Conservation (phyloP, 2,797 vertebrate genomes). For the Ispidina picta region DNA sequence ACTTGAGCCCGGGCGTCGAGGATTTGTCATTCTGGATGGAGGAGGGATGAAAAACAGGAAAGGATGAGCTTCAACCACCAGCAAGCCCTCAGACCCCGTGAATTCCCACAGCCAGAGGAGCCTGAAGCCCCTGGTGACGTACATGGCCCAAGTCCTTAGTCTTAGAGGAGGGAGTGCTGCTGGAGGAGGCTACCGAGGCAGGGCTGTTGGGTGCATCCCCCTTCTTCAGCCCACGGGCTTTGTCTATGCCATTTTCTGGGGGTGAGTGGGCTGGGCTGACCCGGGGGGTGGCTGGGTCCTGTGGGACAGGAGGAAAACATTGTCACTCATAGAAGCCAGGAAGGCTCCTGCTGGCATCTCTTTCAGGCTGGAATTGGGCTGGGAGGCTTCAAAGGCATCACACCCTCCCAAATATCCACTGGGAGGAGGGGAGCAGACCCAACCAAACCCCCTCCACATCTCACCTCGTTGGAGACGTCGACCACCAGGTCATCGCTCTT, state of each 20-base stretch:
- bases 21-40: conserved; percentile 90
- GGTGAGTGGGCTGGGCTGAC: conserved; percentile 93
- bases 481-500: conserved; percentile 97
- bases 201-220: conserved; percentile 92
- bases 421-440: not conserved
- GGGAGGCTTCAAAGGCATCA: accelerated
- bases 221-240: conserved; percentile 89
- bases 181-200: conserved; percentile 93
- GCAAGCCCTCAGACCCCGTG: not conserved
- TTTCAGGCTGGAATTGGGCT: not conserved
- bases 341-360: not conserved
- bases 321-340: accelerated
- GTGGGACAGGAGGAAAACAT: not conserved
- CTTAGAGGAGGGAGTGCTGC: conserved; percentile 96
- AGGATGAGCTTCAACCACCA: accelerated
- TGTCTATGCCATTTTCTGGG: conserved; percentile 94
- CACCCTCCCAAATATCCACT: no score
- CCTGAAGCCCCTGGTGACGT: not conserved
- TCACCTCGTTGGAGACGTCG: conserved; percentile 95
- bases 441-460: accelerated
- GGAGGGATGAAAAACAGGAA: not conserved
- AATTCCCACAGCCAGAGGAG: no score
- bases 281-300: conserved; percentile 93
- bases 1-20: conserved; percentile 93
- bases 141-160: conserved; percentile 95